phyloP scores from a whole-genome alignment of 2,113 vertebrate species.

The Myrmecobius fasciatus region DNA sequence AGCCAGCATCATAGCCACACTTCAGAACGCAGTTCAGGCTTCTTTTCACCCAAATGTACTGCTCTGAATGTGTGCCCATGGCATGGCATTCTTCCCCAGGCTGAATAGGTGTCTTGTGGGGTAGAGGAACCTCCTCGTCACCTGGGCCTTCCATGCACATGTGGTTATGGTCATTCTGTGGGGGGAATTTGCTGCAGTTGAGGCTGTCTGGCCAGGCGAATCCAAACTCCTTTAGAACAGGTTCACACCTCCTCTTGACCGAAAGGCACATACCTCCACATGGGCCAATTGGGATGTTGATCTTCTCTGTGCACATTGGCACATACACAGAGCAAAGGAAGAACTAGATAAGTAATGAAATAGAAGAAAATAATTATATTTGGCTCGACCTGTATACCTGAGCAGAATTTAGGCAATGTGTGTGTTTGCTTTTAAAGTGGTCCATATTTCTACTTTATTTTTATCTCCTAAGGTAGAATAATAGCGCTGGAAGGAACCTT shows the following conservation, averaged over 20 bases:
- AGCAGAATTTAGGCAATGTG: conserved; percentile 37
- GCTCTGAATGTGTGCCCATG: conserved; percentile 89
- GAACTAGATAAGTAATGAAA: conserved; percentile 87
- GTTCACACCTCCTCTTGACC: conserved; percentile 95
- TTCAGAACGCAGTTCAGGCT: conserved; percentile 94
- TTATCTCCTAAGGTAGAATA: conserved; percentile 9
- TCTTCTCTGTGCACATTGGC: conserved; percentile 99
- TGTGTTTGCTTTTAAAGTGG: conserved; percentile 34
- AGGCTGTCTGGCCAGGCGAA: conserved; percentile 96
- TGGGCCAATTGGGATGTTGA: conserved; percentile 97
- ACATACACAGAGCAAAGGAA: conserved; percentile 99
- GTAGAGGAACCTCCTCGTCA: conserved; percentile 92
- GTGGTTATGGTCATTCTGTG: conserved; percentile 98
- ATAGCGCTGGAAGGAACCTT: background rate
- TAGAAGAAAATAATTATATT: conserved; percentile 69
- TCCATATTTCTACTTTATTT: conserved; percentile 27
- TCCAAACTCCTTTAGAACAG: conserved; percentile 96
- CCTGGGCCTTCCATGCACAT: conserved; percentile 99
- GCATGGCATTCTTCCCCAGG: conserved; percentile 94
- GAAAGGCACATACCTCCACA: conserved; percentile 98
- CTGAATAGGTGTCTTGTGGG: conserved; percentile 87
- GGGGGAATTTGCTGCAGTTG: conserved; percentile 98
- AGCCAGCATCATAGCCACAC: conserved; percentile 95
- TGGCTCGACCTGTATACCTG: conserved; percentile 33
- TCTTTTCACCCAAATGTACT: conserved; percentile 97